Conservation (phyloP, 2,888 invertebrate genomes). For the Polymixis flavicincta region DNA sequence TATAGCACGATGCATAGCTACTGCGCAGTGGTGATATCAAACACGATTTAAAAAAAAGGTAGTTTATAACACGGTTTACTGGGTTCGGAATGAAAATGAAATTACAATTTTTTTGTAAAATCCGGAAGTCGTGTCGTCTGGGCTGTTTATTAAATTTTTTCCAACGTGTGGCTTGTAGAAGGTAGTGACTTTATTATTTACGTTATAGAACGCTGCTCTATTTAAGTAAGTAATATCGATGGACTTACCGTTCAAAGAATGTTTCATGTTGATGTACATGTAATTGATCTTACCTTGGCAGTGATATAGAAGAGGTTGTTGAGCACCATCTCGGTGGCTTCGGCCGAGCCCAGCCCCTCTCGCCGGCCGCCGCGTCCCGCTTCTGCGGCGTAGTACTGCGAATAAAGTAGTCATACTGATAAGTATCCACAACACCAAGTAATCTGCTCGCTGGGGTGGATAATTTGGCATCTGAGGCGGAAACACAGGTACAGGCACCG, state of each 20-base stretch:
- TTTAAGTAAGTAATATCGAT: background rate
- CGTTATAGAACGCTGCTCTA: no score
- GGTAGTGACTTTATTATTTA: background rate
- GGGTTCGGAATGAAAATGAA: no score
- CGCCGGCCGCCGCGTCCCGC: conserved; percentile 93
- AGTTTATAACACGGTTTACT: background rate
- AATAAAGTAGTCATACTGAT: conserved; percentile 21
- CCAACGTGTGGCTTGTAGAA: background rate
- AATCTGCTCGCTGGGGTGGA: background rate
- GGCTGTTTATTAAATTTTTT: background rate
- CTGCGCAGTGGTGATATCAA: background rate
- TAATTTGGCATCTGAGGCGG: background rate
- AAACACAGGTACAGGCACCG: no score
- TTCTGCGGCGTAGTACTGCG: conserved; percentile 91
- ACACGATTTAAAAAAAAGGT: no score
- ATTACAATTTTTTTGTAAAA: no score
- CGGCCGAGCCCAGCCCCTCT: conserved; percentile 99
- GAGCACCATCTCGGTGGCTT: conserved; percentile 99
- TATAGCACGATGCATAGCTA: background rate
- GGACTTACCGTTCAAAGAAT: background rate
- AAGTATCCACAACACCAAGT: background rate
- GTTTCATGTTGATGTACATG: background rate
- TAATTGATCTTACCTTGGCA: conserved; percentile 93
- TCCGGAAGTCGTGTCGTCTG: background rate
- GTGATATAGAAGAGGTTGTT: conserved; percentile 99